Evolutionary conservation across 2,797 vertebrate genomes (phyloP).

Genomic region (Clarias fuscus): DNA sequence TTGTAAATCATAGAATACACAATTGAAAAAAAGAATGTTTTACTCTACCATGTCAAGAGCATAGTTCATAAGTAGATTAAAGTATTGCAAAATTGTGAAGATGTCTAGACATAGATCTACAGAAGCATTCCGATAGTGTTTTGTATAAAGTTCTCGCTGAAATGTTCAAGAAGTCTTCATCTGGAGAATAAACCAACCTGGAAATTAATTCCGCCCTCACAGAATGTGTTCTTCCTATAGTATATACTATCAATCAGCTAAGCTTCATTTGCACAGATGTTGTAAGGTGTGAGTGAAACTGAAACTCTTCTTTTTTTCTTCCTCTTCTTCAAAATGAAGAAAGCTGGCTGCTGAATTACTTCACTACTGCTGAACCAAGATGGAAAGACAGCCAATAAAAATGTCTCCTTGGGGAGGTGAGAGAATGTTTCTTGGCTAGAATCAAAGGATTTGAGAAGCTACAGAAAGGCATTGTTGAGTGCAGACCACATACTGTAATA

Average conservation of each 20-base stretch:
- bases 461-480: background rate
- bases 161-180: background rate
- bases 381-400: background rate
- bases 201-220: background rate
- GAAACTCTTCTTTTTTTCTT: conserved; percentile 17
- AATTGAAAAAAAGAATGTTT: background rate
- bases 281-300: conserved; percentile 39
- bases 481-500: background rate
- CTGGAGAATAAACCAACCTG: background rate
- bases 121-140: background rate
- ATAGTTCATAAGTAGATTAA: background rate
- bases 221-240: conserved; percentile 9
- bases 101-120: background rate
- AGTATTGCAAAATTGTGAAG: background rate
- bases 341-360: background rate
- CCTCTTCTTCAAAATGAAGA: background rate
- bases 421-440: background rate
- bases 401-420: background rate
- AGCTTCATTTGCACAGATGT: conserved; percentile 38
- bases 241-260: conserved; percentile 29
- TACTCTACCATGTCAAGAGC: background rate
- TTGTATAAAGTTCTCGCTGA: background rate
- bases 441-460: background rate
- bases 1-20: background rate
- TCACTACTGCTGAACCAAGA: background rate